Base-by-base conservation (phyloP, 2,113 vertebrate species). In the Chaenogobius annularis region DNA sequence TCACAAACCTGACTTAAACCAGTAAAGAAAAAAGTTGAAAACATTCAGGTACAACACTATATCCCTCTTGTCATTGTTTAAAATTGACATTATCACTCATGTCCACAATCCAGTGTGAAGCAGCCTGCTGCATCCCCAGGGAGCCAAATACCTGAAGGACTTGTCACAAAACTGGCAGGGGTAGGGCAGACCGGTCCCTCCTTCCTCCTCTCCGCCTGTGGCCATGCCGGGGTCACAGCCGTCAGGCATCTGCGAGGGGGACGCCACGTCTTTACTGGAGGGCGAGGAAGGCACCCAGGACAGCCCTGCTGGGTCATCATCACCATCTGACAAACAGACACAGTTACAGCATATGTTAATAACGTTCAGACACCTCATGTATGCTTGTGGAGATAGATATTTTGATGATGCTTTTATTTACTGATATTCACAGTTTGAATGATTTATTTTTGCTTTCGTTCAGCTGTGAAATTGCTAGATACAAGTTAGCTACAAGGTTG, bases 141-240 rank as follows among this genome's bases (percentile, higher is more conserved):
- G 35, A 20, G 35, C 10, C 19, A 13, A 4, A 22, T 84, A 90
- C 90, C 98, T 98, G 93, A 99, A 99, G 92, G 97, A 99, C 94
- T 99, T 99, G 90, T 99, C 97, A 75, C 97, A 99, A 92, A 99
- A 99, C 95, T 99, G 97, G 93, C 97, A 99, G 71, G 97, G 97
- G 94, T 99, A 99, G 0, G 97, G 97, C 91, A 99, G 94, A 76
- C 97, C 97, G 2, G 96, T 93, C 77, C 97, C 97, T 81, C 97
- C 97, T 93, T 99, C 97, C 92, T 98, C 97, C 91, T 98, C 97
- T 46, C 96, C 90, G 1, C 90, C 96, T 3, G 96, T 96, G 93
- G 96, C 95, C 78, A 95, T 95, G 93, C 96, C 96, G 26, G 98
- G 96, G 94, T 99, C 98, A 78, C 96, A 97, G 92, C 96, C 97